phyloP scores from a whole-genome alignment of 2,888 invertebrate species.

The Seira sanloemensis region DNA sequence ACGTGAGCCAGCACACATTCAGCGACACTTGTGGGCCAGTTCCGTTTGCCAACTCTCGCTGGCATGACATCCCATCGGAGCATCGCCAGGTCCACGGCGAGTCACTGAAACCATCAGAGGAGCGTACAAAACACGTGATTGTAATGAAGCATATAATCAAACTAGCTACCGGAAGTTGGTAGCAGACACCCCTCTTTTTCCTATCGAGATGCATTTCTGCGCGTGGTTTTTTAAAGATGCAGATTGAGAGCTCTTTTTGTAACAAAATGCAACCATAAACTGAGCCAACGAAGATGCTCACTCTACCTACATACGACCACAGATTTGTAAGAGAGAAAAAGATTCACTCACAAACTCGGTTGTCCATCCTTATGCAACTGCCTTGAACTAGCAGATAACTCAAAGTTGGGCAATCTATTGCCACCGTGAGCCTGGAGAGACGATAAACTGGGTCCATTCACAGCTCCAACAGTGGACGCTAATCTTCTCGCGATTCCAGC shows the following conservation, averaged over 20 bases:
- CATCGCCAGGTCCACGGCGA: constrained; percentile 73
- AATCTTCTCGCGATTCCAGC: constrained; percentile 56
- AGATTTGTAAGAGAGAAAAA: too few relatives aligned
- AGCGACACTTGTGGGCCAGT: constrained; percentile 59
- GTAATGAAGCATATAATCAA: constrained; percentile 21
- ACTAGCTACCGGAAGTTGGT: constrained; percentile 7
- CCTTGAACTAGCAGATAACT: constrained; percentile 49
- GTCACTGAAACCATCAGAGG: constrained; percentile 63
- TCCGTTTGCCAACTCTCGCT: constrained; percentile 58
- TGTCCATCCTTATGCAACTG: constrained; percentile 53
- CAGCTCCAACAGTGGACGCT: constrained; percentile 50
- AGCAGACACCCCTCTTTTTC: background rate
- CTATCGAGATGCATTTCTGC: background rate
- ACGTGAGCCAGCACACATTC: constrained; percentile 73
- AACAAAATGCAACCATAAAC: too few relatives aligned
- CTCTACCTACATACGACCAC: too few relatives aligned
- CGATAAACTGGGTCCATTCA: background rate
- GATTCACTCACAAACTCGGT: constrained; percentile 50
- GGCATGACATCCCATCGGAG: constrained; percentile 69
- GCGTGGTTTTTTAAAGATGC: too few relatives aligned
- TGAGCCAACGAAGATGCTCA: too few relatives aligned
- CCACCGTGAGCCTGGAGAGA: too few relatives aligned
- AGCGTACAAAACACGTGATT: background rate
- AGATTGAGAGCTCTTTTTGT: too few relatives aligned
- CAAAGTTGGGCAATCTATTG: constrained; percentile 22